Conservation (phyloP, 2,888 invertebrate species). For the Ophion slaviceki region DNA sequence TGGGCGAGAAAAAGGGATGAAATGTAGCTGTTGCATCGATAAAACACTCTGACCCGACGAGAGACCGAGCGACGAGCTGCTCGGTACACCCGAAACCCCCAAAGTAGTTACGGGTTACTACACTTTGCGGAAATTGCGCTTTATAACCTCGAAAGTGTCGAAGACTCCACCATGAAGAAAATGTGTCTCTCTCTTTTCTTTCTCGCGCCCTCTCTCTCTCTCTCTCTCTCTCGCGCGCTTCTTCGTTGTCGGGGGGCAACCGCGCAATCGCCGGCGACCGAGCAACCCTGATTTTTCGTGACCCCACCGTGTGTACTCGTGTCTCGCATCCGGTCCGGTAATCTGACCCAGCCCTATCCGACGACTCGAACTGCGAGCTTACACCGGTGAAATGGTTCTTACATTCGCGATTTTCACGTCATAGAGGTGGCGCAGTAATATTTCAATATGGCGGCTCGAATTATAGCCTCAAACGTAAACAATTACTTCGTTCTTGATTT, state of each 20-base stretch:
- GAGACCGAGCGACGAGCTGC: constrained; percentile 19
- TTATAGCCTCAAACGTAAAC: too few species aligned
- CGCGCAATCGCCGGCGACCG: constrained; percentile 57
- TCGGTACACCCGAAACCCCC: neutral
- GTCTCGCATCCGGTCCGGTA: constrained; percentile 9
- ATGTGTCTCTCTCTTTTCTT: constrained; percentile 18
- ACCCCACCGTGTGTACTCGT: constrained; percentile 35
- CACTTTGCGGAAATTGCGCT: constrained; percentile 35
- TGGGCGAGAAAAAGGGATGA: neutral
- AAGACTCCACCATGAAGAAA: constrained; percentile 64
- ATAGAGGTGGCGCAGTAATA: too few species aligned
- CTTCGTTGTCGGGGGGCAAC: constrained; percentile 8
- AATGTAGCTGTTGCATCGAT: constrained; percentile 42
- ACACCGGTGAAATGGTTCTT: too few species aligned
- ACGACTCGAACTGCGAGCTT: neutral
- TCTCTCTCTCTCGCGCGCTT: neutral
- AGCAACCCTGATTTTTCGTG: constrained; percentile 44
- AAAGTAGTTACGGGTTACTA: constrained; percentile 19
- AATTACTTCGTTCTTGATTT: too few species aligned
- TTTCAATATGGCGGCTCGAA: too few species aligned
- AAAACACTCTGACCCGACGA: constrained; percentile 9
- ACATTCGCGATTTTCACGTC: neutral
- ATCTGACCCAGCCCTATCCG: constrained; percentile 27
- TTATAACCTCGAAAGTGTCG: constrained; percentile 78
- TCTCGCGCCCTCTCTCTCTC: neutral